phyloP scores from a whole-genome alignment of 2,113 vertebrate genomes.

The Semicossyphus pulcher region DNA sequence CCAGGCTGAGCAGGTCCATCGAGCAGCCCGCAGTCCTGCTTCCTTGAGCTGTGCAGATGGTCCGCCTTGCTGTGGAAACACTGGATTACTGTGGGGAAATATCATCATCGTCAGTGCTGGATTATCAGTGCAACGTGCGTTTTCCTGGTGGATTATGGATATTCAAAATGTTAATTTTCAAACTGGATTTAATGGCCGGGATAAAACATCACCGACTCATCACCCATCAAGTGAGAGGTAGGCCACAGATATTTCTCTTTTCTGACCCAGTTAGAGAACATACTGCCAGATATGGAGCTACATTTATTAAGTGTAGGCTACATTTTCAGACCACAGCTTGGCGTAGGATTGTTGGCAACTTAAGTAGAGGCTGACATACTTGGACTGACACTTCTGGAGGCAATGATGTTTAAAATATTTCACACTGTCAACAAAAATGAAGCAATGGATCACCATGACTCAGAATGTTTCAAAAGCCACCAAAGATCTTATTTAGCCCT shows the following conservation, averaged over 20 bases:
- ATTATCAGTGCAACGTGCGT: neutral
- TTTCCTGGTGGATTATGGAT: conserved; percentile 29
- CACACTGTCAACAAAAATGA: neutral
- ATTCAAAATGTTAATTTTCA: neutral
- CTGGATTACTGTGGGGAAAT: conserved; percentile 4
- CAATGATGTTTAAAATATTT: neutral
- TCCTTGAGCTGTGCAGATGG: neutral
- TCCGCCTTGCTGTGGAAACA: neutral
- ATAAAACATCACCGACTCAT: neutral
- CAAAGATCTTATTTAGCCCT: neutral
- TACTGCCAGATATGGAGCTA: neutral
- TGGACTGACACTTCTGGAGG: neutral
- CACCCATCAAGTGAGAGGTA: conserved; percentile 44
- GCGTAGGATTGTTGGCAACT: neutral
- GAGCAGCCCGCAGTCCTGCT: conserved; percentile 22
- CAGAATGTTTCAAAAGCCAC: neutral
- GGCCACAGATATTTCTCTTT: conserved; percentile 2
- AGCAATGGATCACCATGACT: neutral
- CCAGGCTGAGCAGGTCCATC: conserved; percentile 23
- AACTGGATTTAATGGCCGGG: conserved; percentile 13
- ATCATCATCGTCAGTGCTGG: neutral
- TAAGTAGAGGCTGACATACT: neutral
- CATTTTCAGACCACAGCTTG: neutral
- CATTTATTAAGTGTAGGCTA: neutral
- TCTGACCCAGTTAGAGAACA: neutral